Conservation (phyloP, 2,888 invertebrate species). For the Macrosoma leucophasiata region DNA sequence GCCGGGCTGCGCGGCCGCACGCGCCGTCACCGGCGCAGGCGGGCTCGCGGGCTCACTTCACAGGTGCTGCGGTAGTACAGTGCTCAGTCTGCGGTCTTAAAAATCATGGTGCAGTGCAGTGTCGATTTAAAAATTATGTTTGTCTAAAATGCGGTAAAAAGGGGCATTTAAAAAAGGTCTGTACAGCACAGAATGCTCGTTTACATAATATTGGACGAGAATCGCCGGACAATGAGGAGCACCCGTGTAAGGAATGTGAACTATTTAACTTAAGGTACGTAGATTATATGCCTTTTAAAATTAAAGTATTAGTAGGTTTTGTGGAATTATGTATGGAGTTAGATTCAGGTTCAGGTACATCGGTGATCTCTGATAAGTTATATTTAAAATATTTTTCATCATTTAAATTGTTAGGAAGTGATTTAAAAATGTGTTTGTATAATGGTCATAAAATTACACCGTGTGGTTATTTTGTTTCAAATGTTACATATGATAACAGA, state of each 20-base stretch:
- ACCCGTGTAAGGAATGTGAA: conserved; percentile 5
- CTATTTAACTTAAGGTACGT: conserved; percentile 10
- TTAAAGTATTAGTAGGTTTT: conserved; percentile 1
- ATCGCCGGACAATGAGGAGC: not conserved
- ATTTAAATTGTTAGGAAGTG: conserved; percentile 3
- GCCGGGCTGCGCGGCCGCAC: conserved; percentile 1
- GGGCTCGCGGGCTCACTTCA: not conserved
- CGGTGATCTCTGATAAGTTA: conserved; percentile 2
- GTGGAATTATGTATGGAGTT: conserved; percentile 4
- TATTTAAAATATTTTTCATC: conserved; percentile 2
- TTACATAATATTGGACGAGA: conserved; percentile 1
- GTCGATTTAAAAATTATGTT: conserved; percentile 14
- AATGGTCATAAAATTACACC: conserved; percentile 25
- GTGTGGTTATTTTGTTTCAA: conserved; percentile 2
- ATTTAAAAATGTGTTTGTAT: conserved; percentile 26
- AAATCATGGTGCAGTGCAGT: conserved; percentile 12
- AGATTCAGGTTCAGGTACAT: conserved; percentile 6
- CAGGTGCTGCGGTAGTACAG: conserved; percentile 1
- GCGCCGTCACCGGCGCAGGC: conserved; percentile 1
- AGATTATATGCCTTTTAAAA: conserved; percentile 2
- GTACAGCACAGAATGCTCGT: not conserved
- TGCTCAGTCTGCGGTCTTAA: conserved; percentile 14
- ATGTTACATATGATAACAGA: not conserved
- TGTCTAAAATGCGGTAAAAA: conserved; percentile 15
- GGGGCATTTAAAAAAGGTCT: conserved; percentile 17